These are phyloP conservation scores for Poeciliopsis retropinna DNA, from an alignment of 2,113 vertebrate genomes.

Conservation along the genomic window DNA sequence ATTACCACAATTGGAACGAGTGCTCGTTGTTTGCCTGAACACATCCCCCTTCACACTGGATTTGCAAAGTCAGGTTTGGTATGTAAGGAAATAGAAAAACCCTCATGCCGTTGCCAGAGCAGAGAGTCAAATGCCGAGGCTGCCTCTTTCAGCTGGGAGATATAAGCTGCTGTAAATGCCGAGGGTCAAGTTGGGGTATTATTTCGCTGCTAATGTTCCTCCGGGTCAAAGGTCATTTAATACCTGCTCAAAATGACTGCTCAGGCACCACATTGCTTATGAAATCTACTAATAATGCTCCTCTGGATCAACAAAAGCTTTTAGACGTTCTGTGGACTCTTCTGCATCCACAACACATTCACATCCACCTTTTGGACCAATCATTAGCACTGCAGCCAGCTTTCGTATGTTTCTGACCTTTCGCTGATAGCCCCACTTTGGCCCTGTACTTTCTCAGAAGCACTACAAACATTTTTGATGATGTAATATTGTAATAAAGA, in stretches of 20 bases:
- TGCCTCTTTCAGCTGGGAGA: slow-evolving; percentile 65
- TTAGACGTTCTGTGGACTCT: slow-evolving; percentile 13
- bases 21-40: slow-evolving; percentile 63
- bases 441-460: slow-evolving; percentile 29
- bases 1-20: slow-evolving; percentile 57
- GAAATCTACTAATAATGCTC: slow-evolving; percentile 30
- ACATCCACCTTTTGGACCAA: neutral
- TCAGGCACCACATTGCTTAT: slow-evolving; percentile 48
- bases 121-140: slow-evolving; percentile 21
- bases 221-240: slow-evolving; percentile 50
- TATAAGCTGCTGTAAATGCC: slow-evolving; percentile 66
- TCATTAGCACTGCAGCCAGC: slow-evolving; percentile 20
- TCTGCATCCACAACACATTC: neutral
- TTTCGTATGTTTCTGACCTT: slow-evolving; percentile 33
- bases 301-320: slow-evolving; percentile 5
- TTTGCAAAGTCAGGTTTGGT: slow-evolving; percentile 20
- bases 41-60: slow-evolving; percentile 15
- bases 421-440: slow-evolving; percentile 27
- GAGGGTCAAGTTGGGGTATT: slow-evolving; percentile 71
- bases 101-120: slow-evolving; percentile 26
- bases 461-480: slow-evolving; percentile 22
- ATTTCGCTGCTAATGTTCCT: slow-evolving; percentile 66
- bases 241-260: slow-evolving; percentile 62
- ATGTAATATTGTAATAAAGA: slow-evolving; percentile 21
- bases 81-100: slow-evolving; percentile 2